Conservation (phyloP, 2,113 vertebrate species). For the Noturus placidus region DNA sequence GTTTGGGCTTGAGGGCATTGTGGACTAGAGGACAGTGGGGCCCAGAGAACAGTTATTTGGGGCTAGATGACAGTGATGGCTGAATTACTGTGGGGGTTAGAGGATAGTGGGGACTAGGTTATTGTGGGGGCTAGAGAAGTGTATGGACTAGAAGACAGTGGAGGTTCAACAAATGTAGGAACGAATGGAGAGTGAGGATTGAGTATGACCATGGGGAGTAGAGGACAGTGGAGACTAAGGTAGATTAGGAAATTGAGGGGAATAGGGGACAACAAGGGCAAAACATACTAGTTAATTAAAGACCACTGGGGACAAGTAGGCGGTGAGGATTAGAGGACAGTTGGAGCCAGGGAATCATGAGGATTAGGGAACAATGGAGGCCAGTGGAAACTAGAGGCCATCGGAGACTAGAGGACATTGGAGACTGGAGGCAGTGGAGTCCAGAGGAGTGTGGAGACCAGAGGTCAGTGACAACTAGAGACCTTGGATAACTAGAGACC, state of each 20-base stretch:
- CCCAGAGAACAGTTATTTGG: accelerated
- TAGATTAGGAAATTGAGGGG: background rate
- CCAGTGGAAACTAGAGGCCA: background rate
- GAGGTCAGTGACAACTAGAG: background rate
- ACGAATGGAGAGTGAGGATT: background rate
- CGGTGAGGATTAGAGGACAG: background rate
- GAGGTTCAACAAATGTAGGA: too few relatives aligned
- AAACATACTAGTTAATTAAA: background rate
- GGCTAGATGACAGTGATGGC: too few relatives aligned
- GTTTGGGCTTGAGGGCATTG: too few relatives aligned
- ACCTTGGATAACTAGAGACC: background rate
- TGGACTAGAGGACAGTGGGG: too few relatives aligned
- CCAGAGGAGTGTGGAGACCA: background rate
- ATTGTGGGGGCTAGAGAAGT: too few relatives aligned
- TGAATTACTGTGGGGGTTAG: too few relatives aligned
- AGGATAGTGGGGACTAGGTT: too few relatives aligned
- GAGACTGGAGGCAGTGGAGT: too few relatives aligned
- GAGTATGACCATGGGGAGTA: background rate
- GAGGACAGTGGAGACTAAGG: background rate
- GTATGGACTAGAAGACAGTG: background rate
- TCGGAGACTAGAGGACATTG: background rate
- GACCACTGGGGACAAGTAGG: too few relatives aligned
- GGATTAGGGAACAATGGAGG: background rate
- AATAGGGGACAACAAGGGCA: too few relatives aligned
- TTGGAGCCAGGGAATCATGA: too few relatives aligned